phyloP scores from a whole-genome alignment of 1,140 invertebrate species.

The Drosophila pectinifera region DNA sequence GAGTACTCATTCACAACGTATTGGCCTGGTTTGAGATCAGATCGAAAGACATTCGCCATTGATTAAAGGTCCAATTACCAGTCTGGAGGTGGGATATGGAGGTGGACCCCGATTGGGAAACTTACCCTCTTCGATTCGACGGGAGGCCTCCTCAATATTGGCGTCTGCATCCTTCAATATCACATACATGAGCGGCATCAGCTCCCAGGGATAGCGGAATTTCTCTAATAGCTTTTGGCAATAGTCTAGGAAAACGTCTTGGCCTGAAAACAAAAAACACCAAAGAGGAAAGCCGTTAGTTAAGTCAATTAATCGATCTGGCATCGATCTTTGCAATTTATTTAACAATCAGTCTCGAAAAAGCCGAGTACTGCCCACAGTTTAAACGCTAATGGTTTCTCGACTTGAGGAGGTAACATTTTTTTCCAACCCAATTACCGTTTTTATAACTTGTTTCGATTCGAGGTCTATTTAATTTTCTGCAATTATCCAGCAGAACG shows the following conservation, averaged over 20 bases:
- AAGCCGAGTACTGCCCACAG: slow-evolving; percentile 4
- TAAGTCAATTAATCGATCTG: slow-evolving; percentile 3
- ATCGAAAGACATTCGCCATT: slow-evolving; percentile 56
- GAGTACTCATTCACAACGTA: slow-evolving; percentile 88
- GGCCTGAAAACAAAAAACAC: slow-evolving; percentile 85
- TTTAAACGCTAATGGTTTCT: slow-evolving; percentile 15
- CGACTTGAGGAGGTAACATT: slow-evolving; percentile 8
- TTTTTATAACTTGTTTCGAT: slow-evolving; percentile 6
- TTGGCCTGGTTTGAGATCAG: slow-evolving; percentile 83
- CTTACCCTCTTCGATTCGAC: slow-evolving; percentile 90
- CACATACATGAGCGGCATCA: slow-evolving; percentile 90
- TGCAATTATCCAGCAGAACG: slow-evolving; percentile 3
- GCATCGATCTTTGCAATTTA: not conserved
- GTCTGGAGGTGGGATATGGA: not conserved
- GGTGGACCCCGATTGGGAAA: slow-evolving; percentile 10
- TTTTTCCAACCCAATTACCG: slow-evolving; percentile 3
- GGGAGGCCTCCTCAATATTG: slow-evolving; percentile 89
- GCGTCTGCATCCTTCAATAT: slow-evolving; percentile 89
- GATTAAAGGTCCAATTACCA: slow-evolving; percentile 16
- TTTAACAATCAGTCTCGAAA: slow-evolving; percentile 9
- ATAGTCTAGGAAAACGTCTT: slow-evolving; percentile 88
- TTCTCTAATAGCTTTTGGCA: slow-evolving; percentile 89
- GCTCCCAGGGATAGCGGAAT: slow-evolving; percentile 90
- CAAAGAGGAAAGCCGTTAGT: slow-evolving; percentile 8
- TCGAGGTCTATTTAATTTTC: slow-evolving; percentile 18